Evolutionary conservation across 2,888 invertebrate genomes (phyloP), one percentile per base, ranked within the genome.

Genomic region (Thera obeliscata): DNA sequence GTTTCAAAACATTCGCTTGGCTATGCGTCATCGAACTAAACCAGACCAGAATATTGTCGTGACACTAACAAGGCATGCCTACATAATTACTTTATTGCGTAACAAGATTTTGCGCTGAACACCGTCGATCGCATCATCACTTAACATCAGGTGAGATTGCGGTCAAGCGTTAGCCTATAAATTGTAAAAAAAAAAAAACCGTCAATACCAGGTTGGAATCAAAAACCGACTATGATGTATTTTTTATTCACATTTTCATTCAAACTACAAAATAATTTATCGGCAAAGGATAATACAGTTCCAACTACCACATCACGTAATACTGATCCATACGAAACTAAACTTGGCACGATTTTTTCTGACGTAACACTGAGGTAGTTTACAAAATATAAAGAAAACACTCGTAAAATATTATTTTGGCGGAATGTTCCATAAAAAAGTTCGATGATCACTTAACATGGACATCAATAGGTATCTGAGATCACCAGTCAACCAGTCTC

Each of bases 301-400:
- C 35, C 56, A 66, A 71, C 69, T 70, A 81, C 76, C 73, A 75
- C 75, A 78, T 81, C 71, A 70, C 75, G 72, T 88, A 90, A 90
- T 90, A 90, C 87, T 88, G 86, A 81, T 84, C 68, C 73, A 79
- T 70, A 72, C 80, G 76, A 78, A 81, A 80, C 74, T 84, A 82
- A 78, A 79, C 76, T 88, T 89, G 88, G 89, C 89, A 90, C 87
- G 76, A 76, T 81, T 79, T 76, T 76, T 73, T 78, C 77, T 81
- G 76, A 77, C 69, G 66, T 66, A 74, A 73, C 71, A 71, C 76
- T 85, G 87, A 89, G 88, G 88, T 89, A 90, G 85, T 77, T 70
- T 61, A 76, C 72, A 65, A 65, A 66, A 65, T 69, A 66, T 67
- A 72, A 75, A 61, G 66, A 70, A 71, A 70, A 75, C 73, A 70